Base-by-base conservation (phyloP, 2,888 invertebrate species). In the Chamaedrilus cognettii region DNA sequence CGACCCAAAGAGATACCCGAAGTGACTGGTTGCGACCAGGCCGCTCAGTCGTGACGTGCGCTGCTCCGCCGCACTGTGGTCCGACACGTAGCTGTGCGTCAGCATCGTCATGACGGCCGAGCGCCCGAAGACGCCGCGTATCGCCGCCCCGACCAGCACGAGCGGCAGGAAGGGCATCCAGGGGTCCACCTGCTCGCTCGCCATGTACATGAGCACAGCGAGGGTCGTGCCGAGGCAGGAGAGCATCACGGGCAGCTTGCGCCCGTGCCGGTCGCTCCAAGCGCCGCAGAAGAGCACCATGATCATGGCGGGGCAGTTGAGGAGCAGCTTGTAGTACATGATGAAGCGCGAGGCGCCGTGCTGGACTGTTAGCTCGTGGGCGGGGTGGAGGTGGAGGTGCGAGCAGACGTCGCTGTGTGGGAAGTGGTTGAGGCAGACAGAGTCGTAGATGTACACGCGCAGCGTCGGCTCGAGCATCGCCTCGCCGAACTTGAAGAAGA, bases 71-170 rank as follows among this genome's bases (percentile, higher is more conserved):
- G 76, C 75, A 2, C 78, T 79, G 26, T 78, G 76, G 65, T 83
- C 83, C 4, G 80, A 74, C n/a, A 80, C 77, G 70, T 82, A 81
- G 63, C 82, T 82, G 74, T 83, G 79, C 0, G 81, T 79, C 1
- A 82, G 81, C 83, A 83, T 83, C 23, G 81, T 81, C 19, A 83
- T 80, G 3, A 83, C 78, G 0, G 82, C 78, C 26, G 81, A 79
- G 64, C 82, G 81, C 0, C 83, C 83, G 65, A 82, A 78, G 3
- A 78, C 70, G 3, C 83, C 83, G 67, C 81, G 77, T 19, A 80
- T 62, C 1, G 75, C 66, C 0, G 82, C 79, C 0, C 83, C 83
- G 3, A 74, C 62, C 55, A 83, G 69, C n/a, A 83, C 76, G 28
- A 80, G 70, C 1, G 74, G 72, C 2, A 81, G 3, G 74, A 73